Evolutionary conservation across 2,113 vertebrate species (phyloP).

Genomic region (Hyperopisus bebe): DNA sequence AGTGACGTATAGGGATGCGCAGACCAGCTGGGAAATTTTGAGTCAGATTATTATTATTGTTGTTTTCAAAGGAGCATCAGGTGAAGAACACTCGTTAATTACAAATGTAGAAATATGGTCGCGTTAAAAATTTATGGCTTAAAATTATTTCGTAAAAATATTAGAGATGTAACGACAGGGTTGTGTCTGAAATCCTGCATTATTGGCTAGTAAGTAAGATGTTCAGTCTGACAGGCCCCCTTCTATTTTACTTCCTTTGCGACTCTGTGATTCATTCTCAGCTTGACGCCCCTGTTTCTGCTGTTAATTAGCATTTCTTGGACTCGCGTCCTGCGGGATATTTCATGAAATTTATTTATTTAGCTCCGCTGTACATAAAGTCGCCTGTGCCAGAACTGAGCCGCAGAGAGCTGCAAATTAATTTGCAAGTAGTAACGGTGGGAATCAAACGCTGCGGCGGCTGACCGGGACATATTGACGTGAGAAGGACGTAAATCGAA

Average conservation of each 20-base stretch:
- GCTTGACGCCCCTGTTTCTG: not conserved
- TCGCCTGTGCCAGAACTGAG: not conserved
- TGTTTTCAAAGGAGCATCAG: not conserved
- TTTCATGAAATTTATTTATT: constrained; percentile 7
- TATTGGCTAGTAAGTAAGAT: not conserved
- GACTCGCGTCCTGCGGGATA: not conserved
- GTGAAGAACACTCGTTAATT: not conserved
- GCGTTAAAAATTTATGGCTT: not conserved
- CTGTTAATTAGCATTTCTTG: not conserved
- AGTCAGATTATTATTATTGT: not conserved
- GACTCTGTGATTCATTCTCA: constrained; percentile 25
- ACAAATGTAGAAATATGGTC: not conserved
- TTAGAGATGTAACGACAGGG: not conserved
- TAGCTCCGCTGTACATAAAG: not conserved
- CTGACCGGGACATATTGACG: not conserved
- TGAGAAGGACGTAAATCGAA: not conserved
- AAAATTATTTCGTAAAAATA: not conserved
- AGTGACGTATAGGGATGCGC: not conserved
- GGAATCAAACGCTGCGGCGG: not conserved
- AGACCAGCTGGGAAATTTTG: not conserved
- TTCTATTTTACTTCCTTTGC: constrained; percentile 23
- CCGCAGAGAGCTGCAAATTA: not conserved
- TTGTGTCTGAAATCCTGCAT: not conserved
- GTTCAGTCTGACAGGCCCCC: not conserved
- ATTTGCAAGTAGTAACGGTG: not conserved